These are phyloP conservation scores for Sarcophaga rosellei DNA, from an alignment of 2,888 invertebrate genomes.

Conservation along the genomic window DNA sequence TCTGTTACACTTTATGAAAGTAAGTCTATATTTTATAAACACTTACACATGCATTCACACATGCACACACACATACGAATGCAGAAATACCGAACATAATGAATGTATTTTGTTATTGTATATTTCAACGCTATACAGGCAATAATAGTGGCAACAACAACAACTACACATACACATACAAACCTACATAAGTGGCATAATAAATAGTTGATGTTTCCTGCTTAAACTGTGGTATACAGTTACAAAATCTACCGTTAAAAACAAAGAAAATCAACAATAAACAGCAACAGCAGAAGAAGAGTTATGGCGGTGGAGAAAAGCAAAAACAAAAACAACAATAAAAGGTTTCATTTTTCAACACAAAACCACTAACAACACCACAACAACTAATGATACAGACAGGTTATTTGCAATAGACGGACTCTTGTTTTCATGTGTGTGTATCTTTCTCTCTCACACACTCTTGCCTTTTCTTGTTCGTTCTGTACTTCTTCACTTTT, in stretches of 20 bases:
- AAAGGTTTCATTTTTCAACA: conserved; percentile 45
- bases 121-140: conserved; percentile 8
- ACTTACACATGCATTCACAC: no score
- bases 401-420: neutral
- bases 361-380: conserved; percentile 45
- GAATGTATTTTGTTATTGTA: neutral
- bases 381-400: conserved; percentile 13
- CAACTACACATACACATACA: neutral
- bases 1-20: no score
- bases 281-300: neutral
- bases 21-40: neutral
- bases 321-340: conserved; percentile 26
- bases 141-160: neutral
- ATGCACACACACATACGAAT: neutral
- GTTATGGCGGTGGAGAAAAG: neutral
- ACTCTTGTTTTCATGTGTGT: neutral
- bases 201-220: conserved; percentile 54
- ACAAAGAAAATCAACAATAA: neutral
- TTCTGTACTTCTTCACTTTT: neutral
- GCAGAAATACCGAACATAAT: neutral
- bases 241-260: conserved; percentile 5
- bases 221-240: conserved; percentile 15
- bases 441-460: neutral
- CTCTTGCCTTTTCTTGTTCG: neutral
- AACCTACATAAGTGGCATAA: conserved; percentile 57